These are phyloP conservation scores for Luidia sarsii DNA, from an alignment of 53 echinoderm and acorn worm genomes.

Conservation along the genomic window DNA sequence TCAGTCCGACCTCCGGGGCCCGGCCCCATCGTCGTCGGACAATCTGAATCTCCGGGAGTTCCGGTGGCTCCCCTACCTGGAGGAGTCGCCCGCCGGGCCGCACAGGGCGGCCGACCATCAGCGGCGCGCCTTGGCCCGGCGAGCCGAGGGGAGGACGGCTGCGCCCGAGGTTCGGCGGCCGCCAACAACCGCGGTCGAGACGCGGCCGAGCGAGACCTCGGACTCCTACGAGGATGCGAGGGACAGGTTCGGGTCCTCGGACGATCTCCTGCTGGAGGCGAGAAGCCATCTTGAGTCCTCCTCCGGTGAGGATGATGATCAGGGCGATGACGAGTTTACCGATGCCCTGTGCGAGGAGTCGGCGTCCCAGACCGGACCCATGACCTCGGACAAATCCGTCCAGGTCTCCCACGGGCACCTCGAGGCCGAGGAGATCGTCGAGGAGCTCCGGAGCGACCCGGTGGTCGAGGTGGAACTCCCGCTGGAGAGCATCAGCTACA, in stretches of 20 bases:
- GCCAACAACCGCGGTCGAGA: not conserved
- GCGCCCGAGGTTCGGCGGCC: not conserved
- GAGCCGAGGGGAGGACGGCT: not conserved
- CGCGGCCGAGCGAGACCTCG: not conserved
- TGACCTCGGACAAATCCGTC: slow-evolving; percentile 16
- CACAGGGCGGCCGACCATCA: not conserved
- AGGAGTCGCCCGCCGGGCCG: slow-evolving; percentile 2
- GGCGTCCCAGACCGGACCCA: not conserved
- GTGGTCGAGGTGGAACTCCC: slow-evolving; percentile 20
- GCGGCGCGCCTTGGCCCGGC: not conserved
- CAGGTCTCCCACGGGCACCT: not conserved
- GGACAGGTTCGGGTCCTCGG: slow-evolving; percentile 40
- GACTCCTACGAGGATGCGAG: slow-evolving; percentile 19
- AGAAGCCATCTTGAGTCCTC: not conserved
- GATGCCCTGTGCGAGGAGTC: slow-evolving; percentile 19
- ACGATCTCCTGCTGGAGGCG: slow-evolving; percentile 35
- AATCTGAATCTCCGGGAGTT: slow-evolving; percentile 4
- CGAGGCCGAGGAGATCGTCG: not conserved
- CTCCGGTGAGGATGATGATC: not conserved
- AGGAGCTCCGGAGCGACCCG: not conserved
- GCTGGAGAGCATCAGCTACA: slow-evolving; percentile 41
- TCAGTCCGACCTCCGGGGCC: not conserved
- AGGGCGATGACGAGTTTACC: slow-evolving; percentile 16
- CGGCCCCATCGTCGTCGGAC: slow-evolving; percentile 15
- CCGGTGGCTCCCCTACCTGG: slow-evolving; percentile 28